These are phyloP conservation scores for Sander lucioperca DNA, from an alignment of 2,113 vertebrate species.

Conservation along the genomic window DNA sequence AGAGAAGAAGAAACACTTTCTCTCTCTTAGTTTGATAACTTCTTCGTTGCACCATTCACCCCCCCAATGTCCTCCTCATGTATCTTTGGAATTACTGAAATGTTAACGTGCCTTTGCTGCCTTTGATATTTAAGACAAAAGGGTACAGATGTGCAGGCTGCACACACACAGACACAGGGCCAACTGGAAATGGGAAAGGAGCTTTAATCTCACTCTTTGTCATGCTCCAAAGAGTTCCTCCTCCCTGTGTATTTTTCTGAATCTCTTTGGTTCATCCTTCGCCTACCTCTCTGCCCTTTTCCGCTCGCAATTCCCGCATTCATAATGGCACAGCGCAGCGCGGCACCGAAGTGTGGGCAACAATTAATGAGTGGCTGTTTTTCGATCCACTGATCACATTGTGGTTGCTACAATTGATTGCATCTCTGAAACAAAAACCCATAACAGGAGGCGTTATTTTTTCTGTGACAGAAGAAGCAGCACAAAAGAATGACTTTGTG, in stretches of 20 bases:
- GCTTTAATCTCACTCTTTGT: conserved; percentile 87
- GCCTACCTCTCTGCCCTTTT: conserved; percentile 80
- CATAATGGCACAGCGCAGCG: conserved; percentile 57
- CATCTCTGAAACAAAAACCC: conserved; percentile 61
- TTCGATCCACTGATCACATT: conserved; percentile 72
- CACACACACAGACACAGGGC: conserved; percentile 80
- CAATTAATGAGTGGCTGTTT: conserved; percentile 76
- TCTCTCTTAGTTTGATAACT: conserved; percentile 79
- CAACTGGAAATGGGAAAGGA: conserved; percentile 87
- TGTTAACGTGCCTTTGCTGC: conserved; percentile 93
- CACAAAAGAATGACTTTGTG: conserved; percentile 8
- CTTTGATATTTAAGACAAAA: conserved; percentile 99
- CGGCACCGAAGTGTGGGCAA: conserved; percentile 59
- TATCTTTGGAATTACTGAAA: conserved; percentile 96
- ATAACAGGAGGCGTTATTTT: conserved; percentile 35
- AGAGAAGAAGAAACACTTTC: conserved; percentile 52
- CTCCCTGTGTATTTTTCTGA: conserved; percentile 77
- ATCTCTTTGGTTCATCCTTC: conserved; percentile 79
- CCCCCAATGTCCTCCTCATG: conserved; percentile 81
- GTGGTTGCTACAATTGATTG: conserved; percentile 68
- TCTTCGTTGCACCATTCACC: conserved; percentile 87
- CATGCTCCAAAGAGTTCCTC: conserved; percentile 80
- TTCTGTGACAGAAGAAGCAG: conserved; percentile 19
- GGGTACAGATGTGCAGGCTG: conserved; percentile 89
- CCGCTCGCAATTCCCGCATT: conserved; percentile 60